Base-by-base conservation (phyloP, 2,888 invertebrate genomes). In the Phyto melanocephala region DNA sequence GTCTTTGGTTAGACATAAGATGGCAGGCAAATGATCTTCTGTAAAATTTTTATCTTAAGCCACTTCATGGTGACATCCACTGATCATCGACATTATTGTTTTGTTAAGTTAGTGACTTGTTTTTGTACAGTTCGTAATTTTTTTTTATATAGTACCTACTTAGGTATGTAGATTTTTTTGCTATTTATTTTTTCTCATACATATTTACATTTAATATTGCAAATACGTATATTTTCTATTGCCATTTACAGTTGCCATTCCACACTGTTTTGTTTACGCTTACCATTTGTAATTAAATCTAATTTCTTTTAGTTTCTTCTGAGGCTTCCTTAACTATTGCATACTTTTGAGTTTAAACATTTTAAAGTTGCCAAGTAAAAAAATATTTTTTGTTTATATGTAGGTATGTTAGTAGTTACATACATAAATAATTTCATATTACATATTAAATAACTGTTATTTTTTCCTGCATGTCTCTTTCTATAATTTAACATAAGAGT, bases 361-460 rank as follows among this genome's bases (percentile, higher is more conserved):
- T n/a, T 40, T n/a, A n/a, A 1, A 22, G 8, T 67, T 67, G 40
- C n/a, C 17, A 24, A 52, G 67, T 67, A 67, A 67, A 67, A 67
- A 67, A 67, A 54, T 54, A 67, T 52, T n/a, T 67, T 10, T 22
- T 20, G 1, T 67, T 65, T 67, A 11, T 28, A 15, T 67, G 0
- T 20, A 7, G n/a, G 2, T 47, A 20, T 13, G 22, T 37, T 37
- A 17, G 2, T 2, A 7, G n/a, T 7, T 45, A 17, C 7, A 0
- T 17, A 8, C 3, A n/a, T n/a, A n/a, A n/a, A n/a, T n/a, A n/a
- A n/a, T n/a, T n/a, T n/a, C n/a, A n/a, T n/a, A n/a, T n/a, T n/a
- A n/a, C n/a, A n/a, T n/a, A n/a, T 28, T 52, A 1, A n/a, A 60
- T 22, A 22, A 22, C n/a, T 20, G n/a, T 37, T 1, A n/a, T n/a